phyloP scores from a whole-genome alignment of 2,888 invertebrate genomes.

The Drosophila prostipennis region DNA sequence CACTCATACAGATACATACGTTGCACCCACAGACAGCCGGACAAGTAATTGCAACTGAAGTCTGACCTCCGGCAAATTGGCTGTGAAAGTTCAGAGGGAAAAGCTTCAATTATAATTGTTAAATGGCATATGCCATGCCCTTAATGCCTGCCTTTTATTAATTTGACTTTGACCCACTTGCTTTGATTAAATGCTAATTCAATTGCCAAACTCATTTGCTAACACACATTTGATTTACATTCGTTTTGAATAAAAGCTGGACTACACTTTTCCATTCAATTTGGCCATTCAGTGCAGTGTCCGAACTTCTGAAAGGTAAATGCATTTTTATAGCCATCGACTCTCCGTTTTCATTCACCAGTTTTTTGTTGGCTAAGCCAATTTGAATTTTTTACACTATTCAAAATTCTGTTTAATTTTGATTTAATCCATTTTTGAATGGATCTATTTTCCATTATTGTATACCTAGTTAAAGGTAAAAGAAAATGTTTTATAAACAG shows the following conservation, averaged over 20 bases:
- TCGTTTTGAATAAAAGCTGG: conserved; percentile 14
- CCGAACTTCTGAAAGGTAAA: conserved; percentile 30
- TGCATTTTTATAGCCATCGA: conserved; percentile 37
- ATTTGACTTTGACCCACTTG: conserved; percentile 37
- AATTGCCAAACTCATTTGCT: conserved; percentile 12
- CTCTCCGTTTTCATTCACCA: conserved; percentile 23
- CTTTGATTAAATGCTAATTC: conserved; percentile 7
- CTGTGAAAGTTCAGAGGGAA: conserved; percentile 38
- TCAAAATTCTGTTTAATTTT: too few species aligned
- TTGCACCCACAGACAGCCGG: conserved; percentile 13
- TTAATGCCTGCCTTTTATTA: conserved; percentile 36
- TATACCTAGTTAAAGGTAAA: too few species aligned
- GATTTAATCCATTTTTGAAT: too few species aligned
- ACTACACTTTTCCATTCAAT: conserved; percentile 24
- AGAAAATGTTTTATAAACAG: too few species aligned
- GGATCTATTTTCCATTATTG: too few species aligned
- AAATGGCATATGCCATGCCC: conserved; percentile 33
- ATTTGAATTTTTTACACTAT: conserved; percentile 19
- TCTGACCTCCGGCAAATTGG: conserved; percentile 60
- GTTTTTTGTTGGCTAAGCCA: conserved; percentile 10
- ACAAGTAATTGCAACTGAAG: conserved; percentile 43
- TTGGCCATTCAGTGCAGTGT: conserved; percentile 27
- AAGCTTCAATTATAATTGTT: conserved; percentile 54
- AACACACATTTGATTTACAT: conserved; percentile 19
- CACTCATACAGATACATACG: neutral